Base-by-base conservation (phyloP, 1,140 invertebrate genomes). In the Aphaenogaster rudis region DNA sequence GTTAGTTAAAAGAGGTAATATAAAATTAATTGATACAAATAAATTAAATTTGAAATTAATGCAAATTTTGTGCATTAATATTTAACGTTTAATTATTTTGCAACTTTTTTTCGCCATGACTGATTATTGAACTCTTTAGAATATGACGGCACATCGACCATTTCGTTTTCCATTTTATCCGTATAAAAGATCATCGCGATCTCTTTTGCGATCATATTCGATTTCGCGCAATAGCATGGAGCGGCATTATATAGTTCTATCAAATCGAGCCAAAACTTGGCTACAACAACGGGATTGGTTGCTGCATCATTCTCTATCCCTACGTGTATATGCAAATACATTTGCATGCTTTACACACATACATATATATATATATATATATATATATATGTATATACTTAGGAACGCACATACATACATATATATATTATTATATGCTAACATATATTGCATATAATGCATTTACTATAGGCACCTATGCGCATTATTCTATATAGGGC, bases 211-310 rank as follows among this genome's bases (percentile, higher is more conserved):
- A 85, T 85, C 54, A 15, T 42, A 33, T 59, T 13, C 15, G n/a
- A 33, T 54, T 78, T 78, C 33, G n/a, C 33, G 33, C n/a, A 28
- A 33, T n/a, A 63, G 21, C 45, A 78, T 50, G 17, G 42, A 39
- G 9, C 28, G 13, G 54, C 21, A 66, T 71, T 81, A 80, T 71
- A 54, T 48, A 39, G 28, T 82, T 72, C 33, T 66, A 84, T 54
- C 59, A 21, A 61, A 87, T 82, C 86, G 79, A 54, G 57, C 54
- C 69, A 74, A 85, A 72, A 84, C 45, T 84, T 84, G 57, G 67
- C 86, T 72, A 42, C 66, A 67, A 71, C 74, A 71, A 82, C 79
- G 39, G 21, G 28, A 87, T 84, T 82, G 86, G 54, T 57, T 74
- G 48, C 15, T 64, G 67, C 33, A 67, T 66, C 64, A 50, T 59